A percentile compares a stretch with the other conserved stretches of the same genome.
Conservation (phyloP, 2,113 vertebrate species). For the Ictalurus punctatus region DNA sequence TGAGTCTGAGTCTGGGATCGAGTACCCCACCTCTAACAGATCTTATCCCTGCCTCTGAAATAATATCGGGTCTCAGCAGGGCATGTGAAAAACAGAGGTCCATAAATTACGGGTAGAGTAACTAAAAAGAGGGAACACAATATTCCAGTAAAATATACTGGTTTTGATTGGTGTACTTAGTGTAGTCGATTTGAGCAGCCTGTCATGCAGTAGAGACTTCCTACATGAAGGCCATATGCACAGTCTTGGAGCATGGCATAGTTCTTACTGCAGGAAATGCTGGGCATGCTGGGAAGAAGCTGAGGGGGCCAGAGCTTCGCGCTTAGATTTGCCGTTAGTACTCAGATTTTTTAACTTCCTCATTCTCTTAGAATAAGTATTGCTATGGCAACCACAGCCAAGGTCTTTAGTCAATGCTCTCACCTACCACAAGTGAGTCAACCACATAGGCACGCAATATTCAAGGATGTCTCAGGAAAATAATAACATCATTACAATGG, state of each 20-base stretch:
- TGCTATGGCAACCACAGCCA: conserved; percentile 42
- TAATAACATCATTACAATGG: conserved; percentile 29
- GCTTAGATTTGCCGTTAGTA: neutral
- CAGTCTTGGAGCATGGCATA: conserved; percentile 28
- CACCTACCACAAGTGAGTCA: conserved; percentile 22
- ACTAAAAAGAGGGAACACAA: neutral
- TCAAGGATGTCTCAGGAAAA: conserved; percentile 4
- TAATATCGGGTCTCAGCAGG: neutral
- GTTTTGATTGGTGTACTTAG: neutral
- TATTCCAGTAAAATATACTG: neutral
- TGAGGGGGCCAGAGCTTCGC: neutral
- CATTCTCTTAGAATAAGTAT: conserved; percentile 18
- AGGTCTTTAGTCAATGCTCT: neutral
- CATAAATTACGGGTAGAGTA: neutral
- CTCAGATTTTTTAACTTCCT: neutral
- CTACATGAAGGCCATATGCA: conserved; percentile 50
- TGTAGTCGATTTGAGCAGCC: conserved; percentile 13
- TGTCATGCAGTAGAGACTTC: conserved; percentile 28
- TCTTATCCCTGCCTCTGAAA: neutral
- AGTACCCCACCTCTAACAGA: too few species aligned
- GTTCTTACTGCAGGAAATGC: conserved; percentile 20
- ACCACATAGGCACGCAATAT: neutral
- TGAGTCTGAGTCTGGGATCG: too few species aligned
- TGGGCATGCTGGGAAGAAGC: conserved; percentile 13
- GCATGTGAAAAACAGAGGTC: neutral